A percentile compares a stretch with the other conserved stretches of the same genome.
These are phyloP conservation scores for Nemopilema nomurai DNA, from an alignment of 30 jellyfish, hydroid and myxozoan species.

Conservation along the genomic window DNA sequence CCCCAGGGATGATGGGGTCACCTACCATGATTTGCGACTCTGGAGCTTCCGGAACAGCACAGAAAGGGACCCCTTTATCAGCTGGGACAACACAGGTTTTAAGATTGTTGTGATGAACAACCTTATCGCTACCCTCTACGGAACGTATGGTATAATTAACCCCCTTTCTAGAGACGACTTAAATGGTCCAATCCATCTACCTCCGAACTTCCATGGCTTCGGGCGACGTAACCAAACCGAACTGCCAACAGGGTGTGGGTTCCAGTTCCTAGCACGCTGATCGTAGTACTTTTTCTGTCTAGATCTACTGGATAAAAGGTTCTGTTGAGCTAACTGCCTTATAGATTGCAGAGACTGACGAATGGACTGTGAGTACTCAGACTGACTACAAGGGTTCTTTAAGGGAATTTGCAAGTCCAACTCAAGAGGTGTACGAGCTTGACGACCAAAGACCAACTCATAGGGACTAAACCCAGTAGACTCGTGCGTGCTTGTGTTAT, in stretches of 20 bases:
- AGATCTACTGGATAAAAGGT: slow-evolving; percentile 1
- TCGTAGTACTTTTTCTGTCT: slow-evolving; percentile 21
- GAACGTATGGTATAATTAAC: slow-evolving; percentile 29
- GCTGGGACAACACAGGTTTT: slow-evolving; percentile 39
- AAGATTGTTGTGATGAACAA: slow-evolving; percentile 19
- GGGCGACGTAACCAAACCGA: slow-evolving; percentile 33
- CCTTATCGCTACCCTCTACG: slow-evolving; percentile 16
- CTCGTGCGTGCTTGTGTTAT: slow-evolving; percentile 23
- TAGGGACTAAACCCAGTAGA: slow-evolving; percentile 39
- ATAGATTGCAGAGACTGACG: slow-evolving; percentile 35
- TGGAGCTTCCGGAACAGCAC: slow-evolving; percentile 20
- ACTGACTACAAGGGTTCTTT: slow-evolving; percentile 23
- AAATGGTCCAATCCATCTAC: slow-evolving; percentile 16
- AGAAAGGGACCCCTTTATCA: slow-evolving; percentile 23
- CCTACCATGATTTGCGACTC: slow-evolving; percentile 14
- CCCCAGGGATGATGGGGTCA: slow-evolving; percentile 22
- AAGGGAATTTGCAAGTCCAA: slow-evolving; percentile 20
- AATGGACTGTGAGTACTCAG: slow-evolving; percentile 23
- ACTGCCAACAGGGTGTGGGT: slow-evolving; percentile 33
- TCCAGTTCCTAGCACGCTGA: slow-evolving; percentile 14
- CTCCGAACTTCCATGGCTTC: slow-evolving; percentile 11
- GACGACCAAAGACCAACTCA: slow-evolving; percentile 20
- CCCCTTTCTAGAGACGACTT: slow-evolving; percentile 18
- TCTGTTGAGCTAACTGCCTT: slow-evolving; percentile 27
- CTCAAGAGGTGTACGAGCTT: slow-evolving; percentile 34